A percentile compares a stretch with the other conserved stretches of the same genome.
Conservation (phyloP, 1,140 invertebrate species). For the Conus betulinus region DNA sequence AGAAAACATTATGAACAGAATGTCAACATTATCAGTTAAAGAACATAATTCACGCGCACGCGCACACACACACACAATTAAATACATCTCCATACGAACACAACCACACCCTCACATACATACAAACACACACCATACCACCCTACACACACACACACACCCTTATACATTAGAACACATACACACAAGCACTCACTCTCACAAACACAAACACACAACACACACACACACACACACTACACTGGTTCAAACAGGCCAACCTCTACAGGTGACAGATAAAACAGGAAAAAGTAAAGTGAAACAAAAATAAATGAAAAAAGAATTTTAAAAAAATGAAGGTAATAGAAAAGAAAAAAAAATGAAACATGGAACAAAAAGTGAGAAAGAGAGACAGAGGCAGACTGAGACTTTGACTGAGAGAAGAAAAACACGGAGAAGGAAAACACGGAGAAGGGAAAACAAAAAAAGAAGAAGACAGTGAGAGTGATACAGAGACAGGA, state of each 20-base stretch:
- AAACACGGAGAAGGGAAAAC: too few relatives aligned
- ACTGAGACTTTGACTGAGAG: too few relatives aligned
- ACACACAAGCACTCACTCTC: neutral
- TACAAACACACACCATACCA: neutral
- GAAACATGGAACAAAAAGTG: too few relatives aligned
- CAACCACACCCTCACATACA: neutral
- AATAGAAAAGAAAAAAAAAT: too few relatives aligned
- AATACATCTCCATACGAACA: neutral
- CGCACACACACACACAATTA: neutral
- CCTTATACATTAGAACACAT: neutral
- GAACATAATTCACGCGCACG: neutral
- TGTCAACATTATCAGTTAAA: neutral
- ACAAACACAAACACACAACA: neutral
- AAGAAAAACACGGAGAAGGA: too few relatives aligned
- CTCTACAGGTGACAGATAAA: too few relatives aligned
- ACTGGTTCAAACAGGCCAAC: neutral
- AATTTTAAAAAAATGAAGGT: too few relatives aligned
- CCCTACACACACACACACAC: slow-evolving; percentile 2
- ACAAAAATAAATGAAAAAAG: too few relatives aligned
- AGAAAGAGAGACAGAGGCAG: too few relatives aligned
- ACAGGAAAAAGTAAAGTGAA: too few relatives aligned
- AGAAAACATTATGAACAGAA: neutral
- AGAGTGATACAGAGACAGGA: too few relatives aligned
- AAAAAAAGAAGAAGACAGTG: too few relatives aligned
- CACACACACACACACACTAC: slow-evolving; percentile 13